These are phyloP conservation scores for Catharus ustulatus DNA, from an alignment of 2,797 vertebrate species.

Conservation along the genomic window DNA sequence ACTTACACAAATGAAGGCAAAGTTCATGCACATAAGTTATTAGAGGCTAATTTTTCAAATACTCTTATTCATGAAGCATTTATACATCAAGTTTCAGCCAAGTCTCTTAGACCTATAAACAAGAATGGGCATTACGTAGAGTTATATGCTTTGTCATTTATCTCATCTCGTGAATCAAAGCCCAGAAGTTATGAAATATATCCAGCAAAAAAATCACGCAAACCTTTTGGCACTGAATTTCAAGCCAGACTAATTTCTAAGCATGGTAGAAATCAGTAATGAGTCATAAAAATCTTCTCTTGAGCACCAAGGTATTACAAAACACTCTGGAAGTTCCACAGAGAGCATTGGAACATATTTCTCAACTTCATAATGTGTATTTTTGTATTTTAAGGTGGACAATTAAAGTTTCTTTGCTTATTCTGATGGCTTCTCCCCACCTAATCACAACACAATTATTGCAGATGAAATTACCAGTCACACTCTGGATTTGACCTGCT, in stretches of 20 bases:
- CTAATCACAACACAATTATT: background rate
- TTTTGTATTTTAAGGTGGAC: background rate
- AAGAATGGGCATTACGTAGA: background rate
- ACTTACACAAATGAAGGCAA: slow-evolving; percentile 30
- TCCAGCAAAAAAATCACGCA: background rate
- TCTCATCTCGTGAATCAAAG: background rate
- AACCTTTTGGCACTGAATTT: background rate
- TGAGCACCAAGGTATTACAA: background rate
- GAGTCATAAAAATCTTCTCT: background rate
- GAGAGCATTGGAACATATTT: background rate
- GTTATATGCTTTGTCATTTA: background rate
- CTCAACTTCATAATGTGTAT: background rate
- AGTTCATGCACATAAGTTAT: background rate
- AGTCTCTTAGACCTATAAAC: background rate
- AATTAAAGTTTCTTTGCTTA: background rate
- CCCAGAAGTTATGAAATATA: background rate
- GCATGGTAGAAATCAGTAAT: background rate
- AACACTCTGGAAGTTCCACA: background rate
- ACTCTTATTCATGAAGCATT: background rate
- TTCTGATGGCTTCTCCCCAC: background rate
- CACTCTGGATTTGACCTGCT: background rate
- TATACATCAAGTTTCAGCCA: background rate
- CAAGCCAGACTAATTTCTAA: background rate
- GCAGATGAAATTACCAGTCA: background rate
- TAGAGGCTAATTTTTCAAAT: background rate